Evolutionary conservation across 1,140 invertebrate species (phyloP).

Genomic region (Eupeodes corollae): DNA sequence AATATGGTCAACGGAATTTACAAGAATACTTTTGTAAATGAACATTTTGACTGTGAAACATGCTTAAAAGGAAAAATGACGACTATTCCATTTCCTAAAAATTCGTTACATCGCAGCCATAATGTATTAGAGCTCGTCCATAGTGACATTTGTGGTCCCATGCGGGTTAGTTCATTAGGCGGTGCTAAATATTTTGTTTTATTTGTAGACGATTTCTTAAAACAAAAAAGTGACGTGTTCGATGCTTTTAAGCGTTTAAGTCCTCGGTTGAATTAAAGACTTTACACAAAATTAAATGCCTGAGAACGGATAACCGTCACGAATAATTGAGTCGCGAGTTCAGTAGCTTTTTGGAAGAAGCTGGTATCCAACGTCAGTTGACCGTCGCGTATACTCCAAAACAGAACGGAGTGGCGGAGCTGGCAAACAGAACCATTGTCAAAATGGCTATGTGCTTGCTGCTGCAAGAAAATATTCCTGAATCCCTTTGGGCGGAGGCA

Average conservation of each 20-base stretch:
- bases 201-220: too few relatives aligned
- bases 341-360: conserved; percentile 9
- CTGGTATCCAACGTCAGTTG: conserved; percentile 12
- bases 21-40: background rate
- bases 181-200: too few relatives aligned
- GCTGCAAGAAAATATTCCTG: background rate
- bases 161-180: too few relatives aligned
- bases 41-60: background rate
- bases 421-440: background rate
- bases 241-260: background rate
- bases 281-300: conserved; percentile 17
- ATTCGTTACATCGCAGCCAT: background rate
- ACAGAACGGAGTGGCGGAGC: conserved; percentile 29
- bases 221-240: conserved; percentile 1
- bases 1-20: background rate
- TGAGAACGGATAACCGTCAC: conserved; percentile 29
- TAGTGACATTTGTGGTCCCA: too few relatives aligned
- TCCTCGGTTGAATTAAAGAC: background rate
- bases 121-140: conserved; percentile 16
- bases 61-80: background rate
- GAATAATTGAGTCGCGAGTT: conserved; percentile 26
- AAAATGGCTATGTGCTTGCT: background rate
- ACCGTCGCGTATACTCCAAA: conserved; percentile 25
- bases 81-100: background rate
- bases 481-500: conserved; percentile 25